Percentiles rank a stretch among this genome's conserved stretches.
Conservation (phyloP, 2,888 invertebrate species). For the Drosophila robusta region DNA sequence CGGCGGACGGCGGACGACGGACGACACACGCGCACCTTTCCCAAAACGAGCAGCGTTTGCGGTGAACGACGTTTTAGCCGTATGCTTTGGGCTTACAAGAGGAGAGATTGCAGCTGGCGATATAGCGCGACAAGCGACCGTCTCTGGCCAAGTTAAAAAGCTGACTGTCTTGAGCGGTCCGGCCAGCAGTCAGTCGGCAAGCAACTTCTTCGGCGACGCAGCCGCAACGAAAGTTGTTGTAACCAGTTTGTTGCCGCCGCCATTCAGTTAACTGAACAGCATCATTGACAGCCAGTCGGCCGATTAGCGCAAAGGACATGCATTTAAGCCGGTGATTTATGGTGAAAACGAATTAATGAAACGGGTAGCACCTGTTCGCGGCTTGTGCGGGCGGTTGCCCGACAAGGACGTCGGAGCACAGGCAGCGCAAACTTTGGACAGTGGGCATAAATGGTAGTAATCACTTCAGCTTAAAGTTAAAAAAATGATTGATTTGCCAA, state of each 20-base stretch:
- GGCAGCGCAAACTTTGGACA: background rate
- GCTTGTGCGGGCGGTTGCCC: conserved; percentile 13
- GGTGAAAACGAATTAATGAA: conserved; percentile 44
- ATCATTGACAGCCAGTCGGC: conserved; percentile 1
- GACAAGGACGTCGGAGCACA: conserved; percentile 35
- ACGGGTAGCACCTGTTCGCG: conserved; percentile 45
- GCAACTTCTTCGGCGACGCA: conserved; percentile 56
- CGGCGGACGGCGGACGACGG: conserved; percentile 20
- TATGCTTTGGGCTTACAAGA: too few relatives aligned
- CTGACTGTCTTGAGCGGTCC: conserved; percentile 58
- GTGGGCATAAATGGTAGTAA: background rate
- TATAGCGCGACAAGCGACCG: conserved; percentile 51
- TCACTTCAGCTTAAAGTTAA: background rate
- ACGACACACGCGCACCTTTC: conserved; percentile 47
- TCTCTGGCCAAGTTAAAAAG: conserved; percentile 57
- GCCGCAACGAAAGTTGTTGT: conserved; percentile 71
- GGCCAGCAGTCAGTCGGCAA: conserved; percentile 11
- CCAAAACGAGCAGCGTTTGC: conserved; percentile 10
- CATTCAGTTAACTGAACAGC: conserved; percentile 1
- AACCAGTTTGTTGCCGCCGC: conserved; percentile 56
- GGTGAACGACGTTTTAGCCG: conserved; percentile 5
- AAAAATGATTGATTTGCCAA: too few relatives aligned
- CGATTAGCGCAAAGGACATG: conserved; percentile 57
- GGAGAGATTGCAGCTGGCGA: conserved; percentile 9
- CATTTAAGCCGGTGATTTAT: conserved; percentile 39